These are phyloP conservation scores for Craseonycteris thonglongyai DNA, from an alignment of 2,113 vertebrate genomes.

Conservation along the genomic window DNA sequence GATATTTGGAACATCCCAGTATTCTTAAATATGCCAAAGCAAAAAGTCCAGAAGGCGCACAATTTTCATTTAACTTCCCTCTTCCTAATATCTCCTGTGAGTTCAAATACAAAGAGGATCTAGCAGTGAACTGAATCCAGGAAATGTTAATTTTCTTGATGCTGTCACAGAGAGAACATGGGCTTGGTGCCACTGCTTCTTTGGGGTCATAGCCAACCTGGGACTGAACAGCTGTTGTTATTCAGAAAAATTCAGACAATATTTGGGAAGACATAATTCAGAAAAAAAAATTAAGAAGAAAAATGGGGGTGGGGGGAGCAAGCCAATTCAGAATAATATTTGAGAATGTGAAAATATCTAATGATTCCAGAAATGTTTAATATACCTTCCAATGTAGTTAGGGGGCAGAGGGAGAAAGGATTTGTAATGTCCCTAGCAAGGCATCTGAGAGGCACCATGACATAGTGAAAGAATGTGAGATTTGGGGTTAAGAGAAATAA, in stretches of 20 bases:
- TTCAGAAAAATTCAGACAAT: constrained; percentile 63
- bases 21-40: neutral
- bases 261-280: constrained; percentile 58
- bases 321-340: constrained; percentile 27
- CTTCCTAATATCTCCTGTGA: constrained; percentile 15
- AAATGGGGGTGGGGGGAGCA: neutral
- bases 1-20: neutral
- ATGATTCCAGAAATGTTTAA: neutral
- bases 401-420: neutral
- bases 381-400: neutral
- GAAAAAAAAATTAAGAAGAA: neutral
- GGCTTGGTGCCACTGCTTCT: neutral
- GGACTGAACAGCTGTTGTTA: constrained; percentile 52
- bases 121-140: constrained; percentile 35
- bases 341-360: neutral
- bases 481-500: neutral
- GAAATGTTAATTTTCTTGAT: constrained; percentile 58
- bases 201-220: constrained; percentile 22
- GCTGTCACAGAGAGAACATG: constrained; percentile 49
- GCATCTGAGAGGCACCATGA: neutral
- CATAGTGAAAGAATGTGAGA: neutral
- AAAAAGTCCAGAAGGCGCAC: neutral
- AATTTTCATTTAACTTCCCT: constrained; percentile 12
- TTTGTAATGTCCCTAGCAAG: neutral
- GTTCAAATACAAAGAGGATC: constrained; percentile 16